phyloP scores from a whole-genome alignment of 35 echinoderm and acorn worm genomes.

The Patiria miniata region DNA sequence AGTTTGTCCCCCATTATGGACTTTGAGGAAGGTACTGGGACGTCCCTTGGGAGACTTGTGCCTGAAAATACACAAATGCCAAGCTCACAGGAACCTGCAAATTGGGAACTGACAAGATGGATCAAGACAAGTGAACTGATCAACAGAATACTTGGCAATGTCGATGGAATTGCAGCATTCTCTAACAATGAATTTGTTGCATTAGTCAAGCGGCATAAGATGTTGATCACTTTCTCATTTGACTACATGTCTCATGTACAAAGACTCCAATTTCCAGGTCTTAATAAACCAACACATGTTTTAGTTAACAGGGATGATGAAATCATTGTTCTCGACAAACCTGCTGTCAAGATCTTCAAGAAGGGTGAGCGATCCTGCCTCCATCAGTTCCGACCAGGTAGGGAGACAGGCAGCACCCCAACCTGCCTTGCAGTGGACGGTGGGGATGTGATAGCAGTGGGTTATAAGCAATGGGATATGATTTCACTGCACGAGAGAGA shows the following conservation, averaged over 20 bases:
- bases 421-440: not conserved
- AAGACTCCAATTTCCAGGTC: not conserved
- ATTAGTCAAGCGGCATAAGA: not conserved
- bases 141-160: not conserved
- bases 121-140: not conserved
- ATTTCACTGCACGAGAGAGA: not conserved
- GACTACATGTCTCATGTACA: not conserved
- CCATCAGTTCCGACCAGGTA: conserved; percentile 2
- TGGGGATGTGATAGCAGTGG: not conserved
- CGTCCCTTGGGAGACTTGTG: not conserved
- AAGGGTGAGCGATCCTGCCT: not conserved
- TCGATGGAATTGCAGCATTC: not conserved
- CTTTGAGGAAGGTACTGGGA: conserved; percentile 4
- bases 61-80: not conserved
- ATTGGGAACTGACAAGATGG: not conserved
- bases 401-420: not conserved
- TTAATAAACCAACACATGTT: not conserved
- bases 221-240: not conserved
- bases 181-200: not conserved
- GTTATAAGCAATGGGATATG: not conserved
- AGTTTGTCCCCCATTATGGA: not conserved
- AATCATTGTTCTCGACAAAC: not conserved
- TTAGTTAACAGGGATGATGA: not conserved
- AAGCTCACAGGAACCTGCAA: not conserved
- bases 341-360: not conserved